phyloP scores from a whole-genome alignment of 1,140 invertebrate species.

The Lysiphlebus fabarum region DNA sequence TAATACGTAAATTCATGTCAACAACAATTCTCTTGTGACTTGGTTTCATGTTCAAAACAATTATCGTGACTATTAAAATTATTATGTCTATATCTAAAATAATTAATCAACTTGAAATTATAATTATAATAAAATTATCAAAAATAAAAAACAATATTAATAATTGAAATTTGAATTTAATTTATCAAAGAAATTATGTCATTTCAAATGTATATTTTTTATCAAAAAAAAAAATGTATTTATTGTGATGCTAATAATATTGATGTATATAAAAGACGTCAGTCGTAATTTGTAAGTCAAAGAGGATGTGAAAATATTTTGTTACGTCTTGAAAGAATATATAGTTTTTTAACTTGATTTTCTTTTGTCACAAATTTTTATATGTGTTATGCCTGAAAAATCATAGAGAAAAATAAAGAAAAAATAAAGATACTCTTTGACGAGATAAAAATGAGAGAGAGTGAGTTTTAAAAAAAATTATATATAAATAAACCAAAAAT shows the following conservation, averaged over 20 bases:
- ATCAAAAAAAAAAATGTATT: no score
- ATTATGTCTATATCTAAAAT: background rate
- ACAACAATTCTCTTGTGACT: constrained; percentile 10
- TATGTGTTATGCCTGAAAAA: background rate
- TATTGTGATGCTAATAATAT: constrained; percentile 21
- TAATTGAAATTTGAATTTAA: no score
- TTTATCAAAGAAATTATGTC: no score
- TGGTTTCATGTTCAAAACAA: constrained; percentile 8
- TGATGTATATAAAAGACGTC: constrained; percentile 20
- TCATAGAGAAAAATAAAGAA: background rate
- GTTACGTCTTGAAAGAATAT: constrained; percentile 4
- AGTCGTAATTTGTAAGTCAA: constrained; percentile 25
- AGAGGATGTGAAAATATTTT: constrained; percentile 13
- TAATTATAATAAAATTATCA: no score
- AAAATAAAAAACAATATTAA: no score
- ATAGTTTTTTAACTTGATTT: constrained; percentile 11
- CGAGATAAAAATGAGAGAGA: background rate
- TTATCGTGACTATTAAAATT: background rate
- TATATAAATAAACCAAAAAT: background rate
- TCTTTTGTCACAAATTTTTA: background rate
- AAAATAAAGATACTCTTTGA: no score
- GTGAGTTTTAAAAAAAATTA: background rate
- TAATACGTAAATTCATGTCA: constrained; percentile 3
- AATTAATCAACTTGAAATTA: constrained; percentile 15
- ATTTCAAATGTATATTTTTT: no score